A percentile compares a stretch with the other conserved stretches of the same genome.
Conservation (phyloP, 2,797 vertebrate genomes). For the Cirrhinus mrigala region DNA sequence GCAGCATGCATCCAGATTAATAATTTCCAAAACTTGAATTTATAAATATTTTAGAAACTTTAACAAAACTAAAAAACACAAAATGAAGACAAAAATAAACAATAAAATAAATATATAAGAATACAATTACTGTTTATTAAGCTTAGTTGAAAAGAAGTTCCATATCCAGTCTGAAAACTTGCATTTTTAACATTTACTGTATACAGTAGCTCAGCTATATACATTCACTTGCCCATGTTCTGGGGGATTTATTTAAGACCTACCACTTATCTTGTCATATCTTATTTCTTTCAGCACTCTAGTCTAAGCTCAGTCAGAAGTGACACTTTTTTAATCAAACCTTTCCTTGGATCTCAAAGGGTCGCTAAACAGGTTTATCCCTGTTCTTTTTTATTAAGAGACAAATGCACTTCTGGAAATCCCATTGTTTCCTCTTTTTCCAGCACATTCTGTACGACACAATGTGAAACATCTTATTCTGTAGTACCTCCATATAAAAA, state of each 20-base stretch:
- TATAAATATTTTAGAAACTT: not conserved
- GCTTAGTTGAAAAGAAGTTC: slow-evolving; percentile 53
- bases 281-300: slow-evolving; percentile 76
- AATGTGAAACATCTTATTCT: slow-evolving; percentile 79
- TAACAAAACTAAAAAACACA: not conserved
- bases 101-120: not conserved
- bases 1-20: not conserved
- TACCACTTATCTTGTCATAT: slow-evolving; percentile 84
- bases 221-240: slow-evolving; percentile 77
- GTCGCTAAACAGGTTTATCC: slow-evolving; percentile 16
- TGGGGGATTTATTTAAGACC: slow-evolving; percentile 82
- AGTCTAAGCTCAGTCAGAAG: slow-evolving; percentile 70
- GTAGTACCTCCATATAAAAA: slow-evolving; percentile 78
- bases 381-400: slow-evolving; percentile 53
- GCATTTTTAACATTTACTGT: not conserved
- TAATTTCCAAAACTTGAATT: not conserved
- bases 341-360: slow-evolving; percentile 74
- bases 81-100: slow-evolving; percentile 37
- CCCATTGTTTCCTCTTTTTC: slow-evolving; percentile 75
- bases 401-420: slow-evolving; percentile 74
- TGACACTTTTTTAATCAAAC: slow-evolving; percentile 81
- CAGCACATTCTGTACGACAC: slow-evolving; percentile 73
- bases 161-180: not conserved
- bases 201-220: slow-evolving; percentile 60
- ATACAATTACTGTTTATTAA: not conserved